A percentile compares a stretch with the other conserved stretches of the same genome.
Evolutionary conservation across 2,113 vertebrate species (phyloP).

Genomic region (Pterophyllum scalare): DNA sequence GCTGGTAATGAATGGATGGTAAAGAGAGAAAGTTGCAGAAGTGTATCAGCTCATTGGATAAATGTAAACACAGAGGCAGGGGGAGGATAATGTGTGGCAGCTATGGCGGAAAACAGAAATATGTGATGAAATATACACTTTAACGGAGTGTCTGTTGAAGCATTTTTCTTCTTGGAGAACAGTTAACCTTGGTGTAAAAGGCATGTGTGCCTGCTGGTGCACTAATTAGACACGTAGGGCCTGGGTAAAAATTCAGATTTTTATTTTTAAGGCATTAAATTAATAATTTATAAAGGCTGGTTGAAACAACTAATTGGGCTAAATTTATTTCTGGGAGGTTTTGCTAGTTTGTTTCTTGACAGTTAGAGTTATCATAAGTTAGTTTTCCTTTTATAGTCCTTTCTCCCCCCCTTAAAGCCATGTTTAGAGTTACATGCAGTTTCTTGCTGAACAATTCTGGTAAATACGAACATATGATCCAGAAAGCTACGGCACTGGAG

Average conservation of each 20-base stretch:
- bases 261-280: too few species aligned
- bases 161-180: background rate
- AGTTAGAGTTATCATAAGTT: too few species aligned
- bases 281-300: too few species aligned
- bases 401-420: too few species aligned
- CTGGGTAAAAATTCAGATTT: background rate
- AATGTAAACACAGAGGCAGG: background rate
- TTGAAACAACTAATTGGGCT: too few species aligned
- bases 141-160: background rate
- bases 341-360: too few species aligned
- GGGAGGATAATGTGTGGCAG: background rate
- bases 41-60: background rate
- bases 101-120: background rate
- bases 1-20: constrained; percentile 4
- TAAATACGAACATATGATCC: background rate
- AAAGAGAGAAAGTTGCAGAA: background rate
- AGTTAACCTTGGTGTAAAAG: background rate
- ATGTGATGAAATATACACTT: background rate
- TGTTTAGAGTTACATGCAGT: background rate
- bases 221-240: background rate
- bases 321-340: too few species aligned
- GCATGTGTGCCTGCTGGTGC: background rate
- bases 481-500: background rate
- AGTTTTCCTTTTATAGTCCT: too few species aligned
- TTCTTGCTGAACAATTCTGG: background rate